These are phyloP conservation scores for Crioceris asparagi DNA, from an alignment of 2,888 invertebrate genomes.

Conservation along the genomic window DNA sequence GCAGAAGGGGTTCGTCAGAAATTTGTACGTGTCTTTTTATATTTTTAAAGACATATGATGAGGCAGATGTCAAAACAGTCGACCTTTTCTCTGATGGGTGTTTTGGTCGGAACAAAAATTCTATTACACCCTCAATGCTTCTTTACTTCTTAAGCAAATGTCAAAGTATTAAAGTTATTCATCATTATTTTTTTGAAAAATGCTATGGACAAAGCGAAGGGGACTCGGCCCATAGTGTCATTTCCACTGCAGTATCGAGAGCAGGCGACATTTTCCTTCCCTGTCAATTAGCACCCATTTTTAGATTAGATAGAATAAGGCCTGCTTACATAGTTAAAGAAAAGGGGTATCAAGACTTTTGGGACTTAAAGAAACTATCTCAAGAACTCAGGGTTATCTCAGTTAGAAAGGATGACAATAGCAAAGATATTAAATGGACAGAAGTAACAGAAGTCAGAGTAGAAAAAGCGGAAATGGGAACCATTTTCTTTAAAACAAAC, in stretches of 20 bases:
- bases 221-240: slow-evolving; percentile 8
- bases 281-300: slow-evolving; percentile 7
- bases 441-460: slow-evolving; percentile 3
- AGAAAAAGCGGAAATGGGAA: no score
- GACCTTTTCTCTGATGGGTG: slow-evolving; percentile 1
- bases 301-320: slow-evolving; percentile 6
- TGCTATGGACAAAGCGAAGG: not conserved
- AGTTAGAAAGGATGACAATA: slow-evolving; percentile 4
- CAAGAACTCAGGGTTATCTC: slow-evolving; percentile 6
- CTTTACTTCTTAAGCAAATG: slow-evolving; percentile 2
- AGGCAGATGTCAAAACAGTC: no score
- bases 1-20: no score
- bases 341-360: slow-evolving; percentile 6
- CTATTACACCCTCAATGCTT: not conserved
- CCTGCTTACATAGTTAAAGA: slow-evolving; percentile 8
- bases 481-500: no score
- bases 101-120: slow-evolving; percentile 2
- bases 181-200: slow-evolving; percentile 1
- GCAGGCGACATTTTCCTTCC: slow-evolving; percentile 8
- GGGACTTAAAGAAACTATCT: slow-evolving; percentile 8
- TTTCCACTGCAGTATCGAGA: slow-evolving; percentile 7
- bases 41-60: no score
- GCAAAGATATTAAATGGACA: slow-evolving; percentile 2
- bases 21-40: no score
- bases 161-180: slow-evolving; percentile 1